Base-by-base conservation (phyloP, 1,140 invertebrate species). In the Ganaspis sp. region DNA sequence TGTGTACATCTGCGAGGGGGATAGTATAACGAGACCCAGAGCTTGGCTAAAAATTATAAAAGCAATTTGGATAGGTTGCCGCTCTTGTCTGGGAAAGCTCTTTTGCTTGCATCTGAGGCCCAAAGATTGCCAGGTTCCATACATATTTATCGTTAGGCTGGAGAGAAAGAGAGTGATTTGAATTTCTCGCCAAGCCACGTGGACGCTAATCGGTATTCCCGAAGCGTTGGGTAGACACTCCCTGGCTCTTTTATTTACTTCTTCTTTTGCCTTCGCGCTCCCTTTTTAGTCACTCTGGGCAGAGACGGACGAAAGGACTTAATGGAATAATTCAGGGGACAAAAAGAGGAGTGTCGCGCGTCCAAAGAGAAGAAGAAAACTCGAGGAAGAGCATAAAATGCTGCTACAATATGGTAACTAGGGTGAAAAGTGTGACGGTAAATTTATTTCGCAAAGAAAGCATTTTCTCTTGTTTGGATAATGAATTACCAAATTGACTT, bases 61-160 rank as follows among this genome's bases (percentile, higher is more conserved):
- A 69, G 54, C 70, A 73, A 54, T 73, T 78, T 69, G 12, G 34
- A 38, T 69, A 37, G 19, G 4, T 34, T 9, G 26, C n/a, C 8
- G 15, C 53, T 54, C 53, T 54, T 54, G 53, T 11, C 53, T 26
- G 23, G 54, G 11, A n/a, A 64, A 64, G 23, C 58, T 64, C 12
- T 64, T 64, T 54, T 11, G 21, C 53, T 8, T 23, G 58, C 58
- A 64, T 64, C 58, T 64, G 58, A 64, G 58, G 23, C 58, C 58
- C 58, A 29, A 64, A 64, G 58, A 29, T 64, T 64, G 26, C 54
- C 54, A 15, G 54, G 54, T 29, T 64, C 23, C 73, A 82, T 84
- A 77, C 80, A 85, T 85, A 86, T 86, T 84, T 81, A 85, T 82
- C 74, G 69, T 71, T 72, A 38, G 17, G 54, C 26, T 54, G 53